phyloP scores from a whole-genome alignment of 2,888 invertebrate species.

The Cataglyphis altisquamis region DNA sequence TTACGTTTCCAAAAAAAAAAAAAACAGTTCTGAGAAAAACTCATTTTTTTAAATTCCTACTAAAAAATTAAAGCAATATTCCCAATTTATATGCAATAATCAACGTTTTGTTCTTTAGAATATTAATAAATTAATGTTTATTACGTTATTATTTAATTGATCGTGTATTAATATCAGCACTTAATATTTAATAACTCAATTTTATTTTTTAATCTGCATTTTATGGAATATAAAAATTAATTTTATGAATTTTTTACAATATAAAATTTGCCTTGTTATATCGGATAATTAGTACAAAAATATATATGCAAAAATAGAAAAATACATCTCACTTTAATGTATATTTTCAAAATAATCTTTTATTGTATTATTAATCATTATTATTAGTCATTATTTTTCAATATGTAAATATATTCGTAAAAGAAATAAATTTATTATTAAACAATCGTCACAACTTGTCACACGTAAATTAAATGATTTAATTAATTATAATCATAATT shows the following conservation, averaged over 20 bases:
- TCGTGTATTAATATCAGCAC: background rate
- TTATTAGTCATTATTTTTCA: slow-evolving; percentile 6
- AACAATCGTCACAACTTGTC: background rate
- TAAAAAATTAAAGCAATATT: background rate
- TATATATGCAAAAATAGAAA: background rate
- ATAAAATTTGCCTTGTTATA: background rate
- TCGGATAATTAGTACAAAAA: background rate
- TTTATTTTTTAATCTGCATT: background rate
- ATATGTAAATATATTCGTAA: background rate
- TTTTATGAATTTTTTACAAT: background rate
- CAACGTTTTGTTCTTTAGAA: background rate
- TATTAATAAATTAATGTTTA: background rate
- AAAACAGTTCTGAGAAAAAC: background rate
- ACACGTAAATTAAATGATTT: background rate
- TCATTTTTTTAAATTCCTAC: background rate
- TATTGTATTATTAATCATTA: background rate
- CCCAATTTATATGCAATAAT: background rate
- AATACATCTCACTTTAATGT: background rate
- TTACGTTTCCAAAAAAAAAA: background rate
- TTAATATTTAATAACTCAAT: background rate
- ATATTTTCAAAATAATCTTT: background rate
- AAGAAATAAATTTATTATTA: background rate
- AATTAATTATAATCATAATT: background rate
- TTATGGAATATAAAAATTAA: background rate
- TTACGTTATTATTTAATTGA: background rate